Evolutionary conservation across 2,113 vertebrate species (phyloP), one percentile per base, ranked within the genome.

Genomic region (Acrocephalus arundinaceus): DNA sequence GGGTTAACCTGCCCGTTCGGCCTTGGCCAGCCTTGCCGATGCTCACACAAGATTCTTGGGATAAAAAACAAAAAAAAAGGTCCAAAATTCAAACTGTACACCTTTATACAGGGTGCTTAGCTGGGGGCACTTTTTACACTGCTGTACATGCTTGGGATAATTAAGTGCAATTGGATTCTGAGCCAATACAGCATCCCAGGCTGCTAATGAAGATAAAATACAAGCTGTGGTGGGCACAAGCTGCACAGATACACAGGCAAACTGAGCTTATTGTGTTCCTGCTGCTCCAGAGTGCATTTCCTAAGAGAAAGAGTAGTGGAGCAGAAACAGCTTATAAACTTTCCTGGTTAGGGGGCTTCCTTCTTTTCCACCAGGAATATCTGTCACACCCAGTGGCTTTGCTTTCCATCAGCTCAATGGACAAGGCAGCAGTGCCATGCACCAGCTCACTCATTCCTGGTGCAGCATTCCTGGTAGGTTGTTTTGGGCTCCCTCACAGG

Each of bases 161-260:
- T 65, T n/a, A 57, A 93, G 92, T 87, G 92, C 94, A 73, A 81
- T 35, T 70, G 67, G 73, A 57, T 73, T 37, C 41, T 57, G 93
- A 90, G 85, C 84, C 91, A 83, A n/a, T 31, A 76, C 19, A 73
- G 37, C 88, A 94, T 92, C 95, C 94, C 59, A 70, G 86, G 91
- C 80, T 68, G 54, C 77, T 79, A 85, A 84, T 9, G 59, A 76
- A 75, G 90, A 83, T 33, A 73, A 84, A 78, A 73, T 46, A 52
- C 57, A 87, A 83, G 89, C 87, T 79, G 87, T 13, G 39, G 48
- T 13, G 91, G 61, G 83, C 4, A 0, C 84, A 93, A 93, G 90
- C 90, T 87, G 93, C 75, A 97, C 79, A 88, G 93, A 96, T 78
- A 94, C 81, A 77, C 65, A 87, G 92, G 95, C 93, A 94, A 90